Conservation (phyloP, 1,140 invertebrate species). For the Radopholus similis region DNA sequence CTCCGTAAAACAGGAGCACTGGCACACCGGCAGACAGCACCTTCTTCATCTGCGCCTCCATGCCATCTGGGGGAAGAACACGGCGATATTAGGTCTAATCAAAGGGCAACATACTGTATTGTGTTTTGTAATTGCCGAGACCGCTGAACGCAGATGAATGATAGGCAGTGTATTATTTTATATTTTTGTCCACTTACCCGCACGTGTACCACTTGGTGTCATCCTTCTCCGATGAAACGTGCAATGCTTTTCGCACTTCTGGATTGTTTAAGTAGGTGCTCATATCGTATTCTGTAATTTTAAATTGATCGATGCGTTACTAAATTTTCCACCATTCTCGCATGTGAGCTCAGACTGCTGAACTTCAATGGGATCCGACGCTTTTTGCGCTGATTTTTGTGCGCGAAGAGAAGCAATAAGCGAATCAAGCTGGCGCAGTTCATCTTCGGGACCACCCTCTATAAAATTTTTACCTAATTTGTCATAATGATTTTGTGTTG, state of each 20-base stretch:
- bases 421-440: conserved; percentile 5
- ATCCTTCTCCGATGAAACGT: conserved; percentile 54
- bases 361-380: neutral
- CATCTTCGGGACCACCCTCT: conserved; percentile 3
- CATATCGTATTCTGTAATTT: conserved; percentile 46
- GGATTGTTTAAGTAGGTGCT: conserved; percentile 53
- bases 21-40: conserved; percentile 58
- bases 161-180: neutral
- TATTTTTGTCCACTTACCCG: conserved; percentile 33
- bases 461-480: neutral
- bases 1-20: conserved; percentile 66
- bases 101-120: conserved; percentile 31
- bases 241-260: conserved; percentile 53
- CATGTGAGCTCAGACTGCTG: conserved; percentile 8
- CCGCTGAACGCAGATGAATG: conserved; percentile 42
- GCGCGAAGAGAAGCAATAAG: no score
- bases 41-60: conserved; percentile 56
- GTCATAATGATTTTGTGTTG: neutral
- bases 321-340: conserved; percentile 8
- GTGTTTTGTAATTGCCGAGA: conserved; percentile 49
- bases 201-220: conserved; percentile 50
- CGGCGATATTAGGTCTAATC: neutral
- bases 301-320: neutral
- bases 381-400: conserved; percentile 3
- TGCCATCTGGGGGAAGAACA: conserved; percentile 40